These are phyloP conservation scores for Podilymbus podiceps DNA, from an alignment of 2,113 vertebrate species.

Conservation along the genomic window DNA sequence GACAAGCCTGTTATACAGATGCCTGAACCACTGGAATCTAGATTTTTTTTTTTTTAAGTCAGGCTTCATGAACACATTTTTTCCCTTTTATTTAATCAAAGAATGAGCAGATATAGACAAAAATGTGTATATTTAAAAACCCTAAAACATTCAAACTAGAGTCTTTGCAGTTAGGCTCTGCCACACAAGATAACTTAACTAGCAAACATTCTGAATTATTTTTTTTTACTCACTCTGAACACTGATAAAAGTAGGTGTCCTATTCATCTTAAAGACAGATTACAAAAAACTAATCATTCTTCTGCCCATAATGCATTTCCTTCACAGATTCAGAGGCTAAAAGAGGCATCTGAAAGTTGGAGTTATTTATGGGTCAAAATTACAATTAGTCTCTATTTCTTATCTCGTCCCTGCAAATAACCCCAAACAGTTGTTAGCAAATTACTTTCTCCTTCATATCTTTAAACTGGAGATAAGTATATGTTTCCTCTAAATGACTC, in stretches of 20 bases:
- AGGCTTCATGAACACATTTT: constrained; percentile 25
- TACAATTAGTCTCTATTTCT: background rate
- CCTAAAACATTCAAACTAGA: background rate
- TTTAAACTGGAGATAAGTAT: constrained; percentile 2
- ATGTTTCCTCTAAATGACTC: constrained; percentile 6
- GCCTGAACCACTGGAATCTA: constrained; percentile 64
- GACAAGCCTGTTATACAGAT: constrained; percentile 47
- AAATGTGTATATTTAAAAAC: background rate
- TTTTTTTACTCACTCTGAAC: background rate
- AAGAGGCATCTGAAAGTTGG: background rate
- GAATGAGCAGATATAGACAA: background rate
- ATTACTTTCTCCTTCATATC: constrained; percentile 11
- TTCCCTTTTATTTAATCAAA: constrained; percentile 56
- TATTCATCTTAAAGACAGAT: background rate
- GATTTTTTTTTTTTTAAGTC: background rate
- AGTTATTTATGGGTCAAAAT: constrained; percentile 11
- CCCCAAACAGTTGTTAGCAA: background rate
- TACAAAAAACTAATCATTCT: constrained; percentile 47
- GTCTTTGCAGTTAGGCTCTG: background rate
- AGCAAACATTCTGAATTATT: background rate
- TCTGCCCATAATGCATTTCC: background rate
- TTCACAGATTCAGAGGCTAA: background rate
- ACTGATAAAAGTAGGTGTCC: background rate
- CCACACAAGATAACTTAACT: background rate
- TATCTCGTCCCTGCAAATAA: constrained; percentile 1